Percentiles rank a stretch among this genome's conserved stretches.
phyloP scores from a whole-genome alignment of 2,888 invertebrate genomes.

The Dascillus cervinus region DNA sequence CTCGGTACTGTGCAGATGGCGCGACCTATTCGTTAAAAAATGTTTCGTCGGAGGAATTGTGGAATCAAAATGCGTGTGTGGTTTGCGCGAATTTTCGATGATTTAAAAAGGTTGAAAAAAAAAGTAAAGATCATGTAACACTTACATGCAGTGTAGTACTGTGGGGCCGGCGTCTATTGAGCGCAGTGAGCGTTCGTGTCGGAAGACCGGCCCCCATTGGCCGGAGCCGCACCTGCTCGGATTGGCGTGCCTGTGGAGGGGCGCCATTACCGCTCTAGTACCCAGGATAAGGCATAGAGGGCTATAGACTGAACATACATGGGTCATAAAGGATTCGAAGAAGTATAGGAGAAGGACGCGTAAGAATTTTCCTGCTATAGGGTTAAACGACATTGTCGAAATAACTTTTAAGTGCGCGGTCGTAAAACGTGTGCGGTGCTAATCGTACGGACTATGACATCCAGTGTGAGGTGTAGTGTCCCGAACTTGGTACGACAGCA shows the following conservation, averaged over 20 bases:
- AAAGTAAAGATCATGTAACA: background rate
- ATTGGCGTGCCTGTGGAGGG: constrained; percentile 42
- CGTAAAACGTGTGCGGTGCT: constrained; percentile 33
- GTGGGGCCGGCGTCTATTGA: constrained; percentile 22
- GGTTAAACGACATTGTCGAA: constrained; percentile 38
- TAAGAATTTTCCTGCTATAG: constrained; percentile 42
- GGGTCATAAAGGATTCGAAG: constrained; percentile 81
- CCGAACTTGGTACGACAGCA: constrained; percentile 46
- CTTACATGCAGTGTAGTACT: constrained; percentile 16
- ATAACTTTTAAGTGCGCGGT: constrained; percentile 34
- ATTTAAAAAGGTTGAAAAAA: no score
- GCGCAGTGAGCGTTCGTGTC: constrained; percentile 24
- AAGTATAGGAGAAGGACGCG: constrained; percentile 56
- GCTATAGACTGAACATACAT: constrained; percentile 79
- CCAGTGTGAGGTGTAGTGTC: constrained; percentile 38
- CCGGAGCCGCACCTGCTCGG: constrained; percentile 47
- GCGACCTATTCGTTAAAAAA: no score
- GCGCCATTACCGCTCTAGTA: constrained; percentile 50
- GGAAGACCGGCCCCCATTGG: constrained; percentile 43
- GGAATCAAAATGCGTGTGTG: no score
- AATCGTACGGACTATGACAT: constrained; percentile 33
- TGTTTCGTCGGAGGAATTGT: no score
- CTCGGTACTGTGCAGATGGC: no score
- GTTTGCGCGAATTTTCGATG: no score
- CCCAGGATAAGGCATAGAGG: constrained; percentile 68